Evolutionary conservation across 2,797 vertebrate genomes (phyloP).

Genomic region (Esox masquinongy): DNA sequence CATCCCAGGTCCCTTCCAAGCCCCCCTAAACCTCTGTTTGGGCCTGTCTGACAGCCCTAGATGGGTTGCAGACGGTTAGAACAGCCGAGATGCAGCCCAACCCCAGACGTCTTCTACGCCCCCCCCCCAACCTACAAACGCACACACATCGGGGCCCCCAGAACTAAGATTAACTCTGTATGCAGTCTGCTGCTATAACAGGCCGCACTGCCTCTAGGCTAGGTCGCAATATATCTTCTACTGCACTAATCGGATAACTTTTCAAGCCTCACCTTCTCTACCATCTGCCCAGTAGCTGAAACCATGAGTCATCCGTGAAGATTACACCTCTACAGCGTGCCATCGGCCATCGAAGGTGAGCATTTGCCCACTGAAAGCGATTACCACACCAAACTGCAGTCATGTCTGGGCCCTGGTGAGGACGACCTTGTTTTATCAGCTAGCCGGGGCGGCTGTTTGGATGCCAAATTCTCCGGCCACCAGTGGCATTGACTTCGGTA

Average conservation of each 20-base stretch:
- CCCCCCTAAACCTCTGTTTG: slow-evolving; percentile 51
- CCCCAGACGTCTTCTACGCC: slow-evolving; percentile 33
- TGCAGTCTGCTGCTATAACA: slow-evolving; percentile 54
- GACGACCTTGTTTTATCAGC: too few relatives aligned
- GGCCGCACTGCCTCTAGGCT: slow-evolving; percentile 28
- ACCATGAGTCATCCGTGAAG: too few relatives aligned
- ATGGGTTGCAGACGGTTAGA: slow-evolving; percentile 53
- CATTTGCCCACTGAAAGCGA: too few relatives aligned
- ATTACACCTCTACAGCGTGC: slow-evolving; percentile 22
- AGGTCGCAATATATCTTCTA: slow-evolving; percentile 43
- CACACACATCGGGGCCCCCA: slow-evolving; percentile 3
- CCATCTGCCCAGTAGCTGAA: too few relatives aligned
- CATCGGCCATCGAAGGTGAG: too few relatives aligned
- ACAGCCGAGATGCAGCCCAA: slow-evolving; percentile 44
- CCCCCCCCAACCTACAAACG: neutral
- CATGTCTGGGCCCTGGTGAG: too few relatives aligned
- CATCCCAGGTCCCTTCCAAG: neutral
- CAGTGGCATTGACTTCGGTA: too few relatives aligned
- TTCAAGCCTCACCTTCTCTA: too few relatives aligned
- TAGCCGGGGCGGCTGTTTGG: too few relatives aligned
- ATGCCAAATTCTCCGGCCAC: too few relatives aligned
- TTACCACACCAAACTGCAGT: too few relatives aligned
- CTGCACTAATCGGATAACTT: slow-evolving; percentile 57
- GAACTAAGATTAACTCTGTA: slow-evolving; percentile 59
- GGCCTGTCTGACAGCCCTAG: slow-evolving; percentile 63